These are phyloP conservation scores for Procambarus clarkii DNA, from an alignment of 1,140 invertebrate species.

Conservation along the genomic window DNA sequence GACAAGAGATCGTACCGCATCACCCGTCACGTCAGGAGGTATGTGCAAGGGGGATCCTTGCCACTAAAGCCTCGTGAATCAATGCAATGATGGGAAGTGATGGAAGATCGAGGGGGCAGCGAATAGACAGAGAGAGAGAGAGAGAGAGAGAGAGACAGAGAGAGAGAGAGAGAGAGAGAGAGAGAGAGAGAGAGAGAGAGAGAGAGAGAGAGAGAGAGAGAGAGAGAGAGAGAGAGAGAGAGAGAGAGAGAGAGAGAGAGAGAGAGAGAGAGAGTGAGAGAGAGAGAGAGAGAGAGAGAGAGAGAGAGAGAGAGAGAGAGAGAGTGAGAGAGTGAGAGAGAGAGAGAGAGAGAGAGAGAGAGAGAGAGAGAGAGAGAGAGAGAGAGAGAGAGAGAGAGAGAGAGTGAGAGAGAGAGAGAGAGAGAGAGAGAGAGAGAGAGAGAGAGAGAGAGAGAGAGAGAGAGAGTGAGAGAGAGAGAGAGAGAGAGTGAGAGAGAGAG, in stretches of 20 bases:
- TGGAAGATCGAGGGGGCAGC: too few species aligned
- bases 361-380: background rate
- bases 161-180: background rate
- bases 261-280: too few species aligned
- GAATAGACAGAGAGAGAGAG: too few species aligned
- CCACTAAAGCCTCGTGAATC: too few species aligned
- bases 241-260: background rate
- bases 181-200: background rate
- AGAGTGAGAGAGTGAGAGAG: background rate
- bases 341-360: background rate
- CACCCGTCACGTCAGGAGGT: too few species aligned
- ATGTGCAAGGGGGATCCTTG: too few species aligned
- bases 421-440: background rate
- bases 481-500: background rate
- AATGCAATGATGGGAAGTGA: too few species aligned
- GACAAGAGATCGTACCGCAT: too few species aligned
- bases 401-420: background rate
- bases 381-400: background rate
- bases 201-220: background rate
- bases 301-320: background rate
- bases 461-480: background rate
- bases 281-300: too few species aligned
- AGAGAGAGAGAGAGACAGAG: background rate
- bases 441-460: background rate
- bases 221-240: background rate